A percentile compares a stretch with the other conserved stretches of the same genome.
phyloP scores from a whole-genome alignment of 2,888 invertebrate species.

The Galerucella calmariensis region DNA sequence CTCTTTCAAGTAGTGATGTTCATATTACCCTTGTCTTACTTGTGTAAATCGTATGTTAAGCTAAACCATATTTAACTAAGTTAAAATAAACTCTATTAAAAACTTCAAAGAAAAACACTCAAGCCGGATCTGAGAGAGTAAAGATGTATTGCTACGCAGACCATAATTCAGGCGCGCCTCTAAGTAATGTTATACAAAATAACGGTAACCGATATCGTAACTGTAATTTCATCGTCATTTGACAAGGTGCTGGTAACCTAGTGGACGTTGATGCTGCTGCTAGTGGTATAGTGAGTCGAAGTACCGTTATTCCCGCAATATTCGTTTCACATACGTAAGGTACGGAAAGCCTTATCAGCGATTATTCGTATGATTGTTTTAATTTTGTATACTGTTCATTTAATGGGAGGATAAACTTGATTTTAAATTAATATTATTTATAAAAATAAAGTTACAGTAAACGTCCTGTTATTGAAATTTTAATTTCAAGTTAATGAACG shows the following conservation, averaged over 20 bases:
- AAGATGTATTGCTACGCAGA: conserved; percentile 1
- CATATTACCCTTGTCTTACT: no score
- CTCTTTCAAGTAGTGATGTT: no score
- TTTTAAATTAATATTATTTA: background rate
- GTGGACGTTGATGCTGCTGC: conserved; percentile 39
- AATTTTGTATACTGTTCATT: background rate
- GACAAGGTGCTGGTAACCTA: conserved; percentile 55
- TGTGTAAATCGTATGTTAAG: no score
- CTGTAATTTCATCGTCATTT: conserved; percentile 46
- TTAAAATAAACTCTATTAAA: no score
- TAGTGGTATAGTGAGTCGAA: conserved; percentile 15
- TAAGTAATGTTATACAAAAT: conserved; percentile 42
- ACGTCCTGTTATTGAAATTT: no score
- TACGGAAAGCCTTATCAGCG: conserved; percentile 22
- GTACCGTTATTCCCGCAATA: conserved; percentile 49
- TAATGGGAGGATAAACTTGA: background rate
- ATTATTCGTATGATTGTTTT: conserved; percentile 9
- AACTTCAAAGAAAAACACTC: background rate
- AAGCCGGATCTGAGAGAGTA: conserved; percentile 1
- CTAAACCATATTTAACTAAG: no score
- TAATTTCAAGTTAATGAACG: no score
- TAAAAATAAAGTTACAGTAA: no score
- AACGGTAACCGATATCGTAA: conserved; percentile 39
- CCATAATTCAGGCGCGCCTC: conserved; percentile 36
- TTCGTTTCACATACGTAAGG: conserved; percentile 18